Evolutionary conservation across 2,797 vertebrate genomes (phyloP).

Genomic region (Gymnocypris eckloni): DNA sequence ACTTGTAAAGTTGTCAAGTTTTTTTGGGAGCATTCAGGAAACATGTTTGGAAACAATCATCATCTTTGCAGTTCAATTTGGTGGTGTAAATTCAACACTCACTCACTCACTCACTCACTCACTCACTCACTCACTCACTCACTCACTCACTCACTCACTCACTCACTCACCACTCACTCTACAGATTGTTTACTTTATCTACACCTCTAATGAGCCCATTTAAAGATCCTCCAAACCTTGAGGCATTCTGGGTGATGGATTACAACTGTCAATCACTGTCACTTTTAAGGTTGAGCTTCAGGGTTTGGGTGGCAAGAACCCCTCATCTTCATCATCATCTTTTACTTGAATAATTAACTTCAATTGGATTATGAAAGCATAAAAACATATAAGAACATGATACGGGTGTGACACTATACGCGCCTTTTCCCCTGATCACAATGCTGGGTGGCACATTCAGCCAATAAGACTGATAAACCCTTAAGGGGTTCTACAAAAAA

Average conservation of each 20-base stretch:
- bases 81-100: background rate
- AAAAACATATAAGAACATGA: background rate
- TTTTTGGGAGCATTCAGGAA: background rate
- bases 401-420: background rate
- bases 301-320: background rate
- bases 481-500: background rate
- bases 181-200: slow-evolving; percentile 19
- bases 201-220: slow-evolving; percentile 13
- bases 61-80: background rate
- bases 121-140: too few relatives aligned
- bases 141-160: background rate
- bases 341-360: slow-evolving; percentile 1
- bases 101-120: background rate
- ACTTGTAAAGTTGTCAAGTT: background rate
- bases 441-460: slow-evolving; percentile 9
- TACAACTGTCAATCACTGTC: slow-evolving; percentile 38
- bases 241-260: slow-evolving; percentile 29
- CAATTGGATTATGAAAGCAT: slow-evolving; percentile 13
- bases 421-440: background rate
- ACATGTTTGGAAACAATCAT: background rate
- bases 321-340: background rate
- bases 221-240: slow-evolving; percentile 28
- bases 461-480: background rate
- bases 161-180: too few relatives aligned
- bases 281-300: slow-evolving; percentile 3